Conservation (phyloP, 2,113 vertebrate genomes). For the Brienomyrus longianalis region DNA sequence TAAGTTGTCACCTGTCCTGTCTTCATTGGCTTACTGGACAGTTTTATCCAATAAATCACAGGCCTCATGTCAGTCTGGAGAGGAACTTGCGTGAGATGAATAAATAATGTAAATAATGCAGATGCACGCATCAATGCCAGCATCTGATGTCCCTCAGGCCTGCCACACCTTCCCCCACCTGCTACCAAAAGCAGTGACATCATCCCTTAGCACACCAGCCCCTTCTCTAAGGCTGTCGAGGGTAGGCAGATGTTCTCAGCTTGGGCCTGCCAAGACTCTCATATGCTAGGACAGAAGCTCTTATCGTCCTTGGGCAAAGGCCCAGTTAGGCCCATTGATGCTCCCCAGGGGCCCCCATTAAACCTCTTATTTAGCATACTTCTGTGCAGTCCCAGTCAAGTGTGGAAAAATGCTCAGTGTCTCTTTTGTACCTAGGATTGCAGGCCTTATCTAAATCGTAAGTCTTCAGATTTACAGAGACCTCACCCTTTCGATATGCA, state of each 20-base stretch:
- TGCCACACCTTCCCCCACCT: slow-evolving; percentile 22
- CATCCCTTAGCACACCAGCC: slow-evolving; percentile 35
- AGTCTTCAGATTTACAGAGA: not conserved
- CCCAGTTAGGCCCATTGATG: not conserved
- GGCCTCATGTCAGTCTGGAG: not conserved
- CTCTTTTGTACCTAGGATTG: not conserved
- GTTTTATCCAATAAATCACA: not conserved
- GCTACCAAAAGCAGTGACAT: slow-evolving; percentile 47
- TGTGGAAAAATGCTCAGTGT: not conserved
- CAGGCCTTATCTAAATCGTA: not conserved
- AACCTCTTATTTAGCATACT: not conserved
- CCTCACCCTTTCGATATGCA: not conserved
- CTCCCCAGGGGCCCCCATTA: not conserved
- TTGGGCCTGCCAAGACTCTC: not conserved
- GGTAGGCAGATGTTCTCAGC: slow-evolving; percentile 19
- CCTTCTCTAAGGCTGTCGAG: slow-evolving; percentile 28
- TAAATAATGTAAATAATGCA: slow-evolving; percentile 13
- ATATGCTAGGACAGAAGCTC: not conserved
- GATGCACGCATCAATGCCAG: slow-evolving; percentile 6
- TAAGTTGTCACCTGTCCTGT: not conserved
- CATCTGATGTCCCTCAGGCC: not conserved
- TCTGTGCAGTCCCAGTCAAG: not conserved
- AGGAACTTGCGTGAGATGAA: not conserved
- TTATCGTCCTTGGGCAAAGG: not conserved
- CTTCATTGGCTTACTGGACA: not conserved